phyloP scores from a whole-genome alignment of 2,113 vertebrate genomes.

The Forbesichthys agassizii region DNA sequence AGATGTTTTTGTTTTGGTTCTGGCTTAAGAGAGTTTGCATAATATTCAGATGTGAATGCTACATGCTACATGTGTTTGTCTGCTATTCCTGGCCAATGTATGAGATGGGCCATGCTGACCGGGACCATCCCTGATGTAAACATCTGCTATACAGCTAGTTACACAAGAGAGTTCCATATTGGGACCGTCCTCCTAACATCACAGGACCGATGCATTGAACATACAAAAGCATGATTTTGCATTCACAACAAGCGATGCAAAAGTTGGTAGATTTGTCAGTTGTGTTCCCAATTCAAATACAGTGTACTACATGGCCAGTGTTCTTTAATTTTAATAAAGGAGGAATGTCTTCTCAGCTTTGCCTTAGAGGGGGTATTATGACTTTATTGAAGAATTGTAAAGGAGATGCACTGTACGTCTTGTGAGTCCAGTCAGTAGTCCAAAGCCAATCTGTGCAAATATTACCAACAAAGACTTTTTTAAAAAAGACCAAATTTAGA shows the following conservation, averaged over 20 bases:
- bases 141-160: not conserved
- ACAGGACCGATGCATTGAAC: too few relatives aligned
- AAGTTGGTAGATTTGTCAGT: too few relatives aligned
- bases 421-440: not conserved
- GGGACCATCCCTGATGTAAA: too few relatives aligned
- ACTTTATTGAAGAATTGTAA: not conserved
- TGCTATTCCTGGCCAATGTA: too few relatives aligned
- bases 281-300: too few relatives aligned
- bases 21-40: not conserved
- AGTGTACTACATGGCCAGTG: not conserved
- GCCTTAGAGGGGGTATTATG: too few relatives aligned
- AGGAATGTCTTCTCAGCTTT: too few relatives aligned
- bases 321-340: not conserved
- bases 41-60: slow-evolving; percentile 2
- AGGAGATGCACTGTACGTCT: not conserved
- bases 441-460: not conserved
- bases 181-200: not conserved
- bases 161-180: not conserved
- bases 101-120: too few relatives aligned
- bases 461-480: not conserved
- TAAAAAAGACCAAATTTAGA: not conserved
- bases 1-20: not conserved
- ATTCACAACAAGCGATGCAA: not conserved
- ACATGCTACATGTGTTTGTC: not conserved
- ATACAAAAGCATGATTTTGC: too few relatives aligned